These are phyloP conservation scores for Echeneis naucrates DNA, from an alignment of 2,797 vertebrate genomes.

Conservation along the genomic window DNA sequence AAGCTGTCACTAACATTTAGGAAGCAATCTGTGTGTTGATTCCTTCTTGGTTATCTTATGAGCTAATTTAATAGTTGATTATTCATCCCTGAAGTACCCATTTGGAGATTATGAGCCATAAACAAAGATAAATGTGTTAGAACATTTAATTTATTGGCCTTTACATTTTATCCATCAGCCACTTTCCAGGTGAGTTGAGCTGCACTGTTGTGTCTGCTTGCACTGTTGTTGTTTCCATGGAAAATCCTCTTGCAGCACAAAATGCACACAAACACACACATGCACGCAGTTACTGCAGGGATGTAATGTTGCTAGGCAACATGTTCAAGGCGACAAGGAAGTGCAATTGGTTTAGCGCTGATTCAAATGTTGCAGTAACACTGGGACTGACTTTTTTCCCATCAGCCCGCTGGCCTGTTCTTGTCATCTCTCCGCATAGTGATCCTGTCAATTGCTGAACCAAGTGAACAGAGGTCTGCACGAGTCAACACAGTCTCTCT, in stretches of 20 bases:
- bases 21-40: slow-evolving; percentile 38
- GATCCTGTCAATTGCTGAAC: slow-evolving; percentile 46
- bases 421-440: slow-evolving; percentile 25
- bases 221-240: slow-evolving; percentile 72
- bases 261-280: slow-evolving; percentile 31
- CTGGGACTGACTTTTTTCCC: slow-evolving; percentile 40
- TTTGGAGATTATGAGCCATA: slow-evolving; percentile 25
- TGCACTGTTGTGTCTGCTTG: slow-evolving; percentile 34
- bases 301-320: slow-evolving; percentile 79
- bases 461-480: slow-evolving; percentile 53
- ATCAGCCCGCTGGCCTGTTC: slow-evolving; percentile 14
- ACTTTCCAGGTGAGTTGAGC: slow-evolving; percentile 36
- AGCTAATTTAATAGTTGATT: slow-evolving; percentile 47
- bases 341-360: slow-evolving; percentile 66
- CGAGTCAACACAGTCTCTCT: slow-evolving; percentile 56
- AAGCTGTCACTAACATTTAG: slow-evolving; percentile 51
- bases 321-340: slow-evolving; percentile 59
- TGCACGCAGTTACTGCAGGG: slow-evolving; percentile 53
- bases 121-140: slow-evolving; percentile 28
- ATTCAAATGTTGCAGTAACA: slow-evolving; percentile 59
- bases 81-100: slow-evolving; percentile 45
- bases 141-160: slow-evolving; percentile 25
- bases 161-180: slow-evolving; percentile 22
- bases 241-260: slow-evolving; percentile 65
- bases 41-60: slow-evolving; percentile 31